Evolutionary conservation across 2,888 invertebrate species (phyloP).

Genomic region (Rhagonycha lutea): DNA sequence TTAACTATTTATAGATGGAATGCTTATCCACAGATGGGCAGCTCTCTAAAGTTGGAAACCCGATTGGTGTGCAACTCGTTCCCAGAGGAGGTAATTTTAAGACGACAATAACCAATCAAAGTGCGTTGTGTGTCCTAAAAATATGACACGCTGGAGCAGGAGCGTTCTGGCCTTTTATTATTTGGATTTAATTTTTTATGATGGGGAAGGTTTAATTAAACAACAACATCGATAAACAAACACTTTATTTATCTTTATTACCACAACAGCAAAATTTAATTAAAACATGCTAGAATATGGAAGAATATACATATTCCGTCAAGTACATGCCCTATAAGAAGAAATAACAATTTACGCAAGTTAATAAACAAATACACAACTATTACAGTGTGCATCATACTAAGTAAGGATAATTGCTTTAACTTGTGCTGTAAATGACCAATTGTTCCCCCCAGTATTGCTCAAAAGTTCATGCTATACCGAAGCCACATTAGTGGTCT

Average conservation of each 20-base stretch:
- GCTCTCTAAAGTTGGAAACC: too few relatives aligned
- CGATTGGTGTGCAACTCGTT: too few relatives aligned
- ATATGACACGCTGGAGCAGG: too few relatives aligned
- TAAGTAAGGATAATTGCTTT: conserved; percentile 26
- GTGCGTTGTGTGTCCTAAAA: too few relatives aligned
- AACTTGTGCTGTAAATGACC: conserved; percentile 24
- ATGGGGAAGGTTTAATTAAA: background rate
- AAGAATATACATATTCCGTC: conserved; percentile 12
- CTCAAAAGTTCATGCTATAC: conserved; percentile 21
- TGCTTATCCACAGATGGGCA: too few relatives aligned
- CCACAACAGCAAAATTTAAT: conserved; percentile 26
- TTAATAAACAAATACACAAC: conserved; percentile 17
- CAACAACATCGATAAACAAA: conserved; percentile 18
- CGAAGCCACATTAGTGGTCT: conserved; percentile 25
- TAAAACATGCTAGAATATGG: conserved; percentile 22
- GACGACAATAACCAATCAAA: too few relatives aligned
- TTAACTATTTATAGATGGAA: too few relatives aligned
- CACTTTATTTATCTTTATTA: conserved; percentile 24
- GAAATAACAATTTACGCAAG: conserved; percentile 24
- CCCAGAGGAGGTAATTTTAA: too few relatives aligned
- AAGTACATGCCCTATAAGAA: conserved; percentile 26
- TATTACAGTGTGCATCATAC: conserved; percentile 28
- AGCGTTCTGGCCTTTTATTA: too few relatives aligned
- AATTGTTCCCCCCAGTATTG: conserved; percentile 31
- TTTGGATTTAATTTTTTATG: too few relatives aligned